Base-by-base conservation (phyloP, 2,888 invertebrate species). In the Myopa tessellatipennis region DNA sequence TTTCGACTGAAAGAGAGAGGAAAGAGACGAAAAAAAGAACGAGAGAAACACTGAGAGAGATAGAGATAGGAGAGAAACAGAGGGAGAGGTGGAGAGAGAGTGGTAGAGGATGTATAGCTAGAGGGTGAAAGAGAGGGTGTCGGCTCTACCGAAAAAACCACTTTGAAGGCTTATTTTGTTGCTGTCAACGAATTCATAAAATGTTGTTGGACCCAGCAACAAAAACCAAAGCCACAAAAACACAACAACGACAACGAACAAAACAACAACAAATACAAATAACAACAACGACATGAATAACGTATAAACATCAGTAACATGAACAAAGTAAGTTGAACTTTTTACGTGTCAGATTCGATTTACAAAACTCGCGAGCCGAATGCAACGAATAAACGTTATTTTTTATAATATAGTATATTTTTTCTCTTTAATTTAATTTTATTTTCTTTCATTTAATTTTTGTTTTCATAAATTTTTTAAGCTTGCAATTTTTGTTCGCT, bases 271-370 rank as follows among this genome's bases (percentile, higher is more conserved):
- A 61, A 40, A 18, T 52, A 36, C 12, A 52, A 60, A 26, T 45
- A 67, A 65, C 34, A 70, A 18, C 18, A 73, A 76, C 75, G 78
- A 36, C 73, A 79, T 10, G 45, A 45, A 76, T 68, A 79, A 55
- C 55, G 55, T 6, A 26, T 50, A 50, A 50, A 50, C 50, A 55
- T 14, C n/a, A 2, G 3, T 0, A 16, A n/a, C n/a, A n/a, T 5
- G 55, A 55, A 78, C 45, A 65, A 65, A 78, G 60, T 40, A 61
- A 78, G 67, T 79, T 83, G 81, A 71, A 77, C 77, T 63, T 10
- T 45, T 85, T 81, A 85, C 85, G 84, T 86, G 85, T 85, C 85
- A 85, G 80, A 82, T 69, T 81, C 85, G 86, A 85, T 85, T 86
- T 85, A 83, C 45, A 10, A 45, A 45, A 10, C 45, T 3, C 45